Percentiles rank a stretch among this genome's conserved stretches.
These are phyloP conservation scores for Sicus ferrugineus DNA, from an alignment of 2,888 invertebrate species.

Conservation along the genomic window DNA sequence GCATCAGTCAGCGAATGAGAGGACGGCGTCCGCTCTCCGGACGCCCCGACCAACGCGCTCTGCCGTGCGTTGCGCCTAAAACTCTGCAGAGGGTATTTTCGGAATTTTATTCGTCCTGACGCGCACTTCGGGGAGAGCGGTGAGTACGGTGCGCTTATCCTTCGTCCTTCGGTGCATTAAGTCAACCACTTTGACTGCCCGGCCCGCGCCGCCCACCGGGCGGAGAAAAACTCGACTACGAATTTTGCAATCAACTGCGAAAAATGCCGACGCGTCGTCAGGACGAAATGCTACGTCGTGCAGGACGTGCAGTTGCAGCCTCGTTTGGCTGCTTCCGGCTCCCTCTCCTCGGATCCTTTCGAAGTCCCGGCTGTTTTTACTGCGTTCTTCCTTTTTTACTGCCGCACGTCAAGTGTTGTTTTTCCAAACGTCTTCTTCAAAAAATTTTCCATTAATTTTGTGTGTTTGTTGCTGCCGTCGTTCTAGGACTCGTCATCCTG, in stretches of 20 bases:
- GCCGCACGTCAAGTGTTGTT: slow-evolving; percentile 39
- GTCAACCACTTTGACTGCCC: background rate
- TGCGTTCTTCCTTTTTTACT: slow-evolving; percentile 40
- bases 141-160: slow-evolving; percentile 36
- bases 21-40: background rate
- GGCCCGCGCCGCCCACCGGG: background rate
- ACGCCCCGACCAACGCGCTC: background rate
- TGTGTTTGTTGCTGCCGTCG: slow-evolving; percentile 53
- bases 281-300: background rate
- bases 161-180: slow-evolving; percentile 17
- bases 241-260: slow-evolving; percentile 58
- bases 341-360: background rate
- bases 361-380: background rate
- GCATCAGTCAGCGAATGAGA: slow-evolving; percentile 24
- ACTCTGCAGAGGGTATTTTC: slow-evolving; percentile 7
- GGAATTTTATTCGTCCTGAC: slow-evolving; percentile 25
- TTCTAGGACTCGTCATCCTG: slow-evolving; percentile 27
- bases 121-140: slow-evolving; percentile 41
- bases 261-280: slow-evolving; percentile 55
- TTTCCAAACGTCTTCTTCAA: slow-evolving; percentile 38
- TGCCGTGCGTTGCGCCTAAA: slow-evolving; percentile 14
- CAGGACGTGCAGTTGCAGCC: slow-evolving; percentile 11
- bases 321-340: background rate
- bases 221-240: background rate
- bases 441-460: slow-evolving; percentile 61